Percentiles rank a stretch among this genome's conserved stretches.
phyloP scores from a whole-genome alignment of 2,888 invertebrate species.

The Pterobdella sp. region DNA sequence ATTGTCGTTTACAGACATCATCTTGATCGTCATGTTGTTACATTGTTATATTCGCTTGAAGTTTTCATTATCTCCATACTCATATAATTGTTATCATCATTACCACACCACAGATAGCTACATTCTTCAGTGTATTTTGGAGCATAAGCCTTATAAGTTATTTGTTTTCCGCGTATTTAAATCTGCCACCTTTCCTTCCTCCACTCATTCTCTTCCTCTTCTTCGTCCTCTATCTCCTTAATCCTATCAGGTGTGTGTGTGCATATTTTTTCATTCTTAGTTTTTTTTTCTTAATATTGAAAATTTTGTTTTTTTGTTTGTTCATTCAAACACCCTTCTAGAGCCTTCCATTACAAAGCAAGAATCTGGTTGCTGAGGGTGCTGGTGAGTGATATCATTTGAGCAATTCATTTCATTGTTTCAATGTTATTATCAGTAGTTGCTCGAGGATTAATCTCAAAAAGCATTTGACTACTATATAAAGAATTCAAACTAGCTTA shows the following conservation, averaged over 20 bases:
- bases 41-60: not conserved
- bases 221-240: slow-evolving; percentile 73
- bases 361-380: slow-evolving; percentile 86
- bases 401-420: too few species aligned
- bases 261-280: slow-evolving; percentile 88
- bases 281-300: slow-evolving; percentile 66
- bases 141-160: slow-evolving; percentile 78
- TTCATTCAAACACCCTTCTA: slow-evolving; percentile 62
- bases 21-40: not conserved
- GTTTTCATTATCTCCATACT: not conserved
- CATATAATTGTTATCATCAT: not conserved
- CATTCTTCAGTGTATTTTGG: slow-evolving; percentile 86
- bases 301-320: slow-evolving; percentile 83
- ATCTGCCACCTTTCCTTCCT: slow-evolving; percentile 84
- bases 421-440: too few species aligned
- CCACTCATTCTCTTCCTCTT: slow-evolving; percentile 74
- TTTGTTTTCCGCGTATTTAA: slow-evolving; percentile 69
- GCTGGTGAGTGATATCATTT: slow-evolving; percentile 59
- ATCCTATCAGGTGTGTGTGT: slow-evolving; percentile 76
- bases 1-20: not conserved
- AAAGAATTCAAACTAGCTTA: too few species aligned
- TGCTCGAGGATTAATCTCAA: too few species aligned
- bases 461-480: too few species aligned
- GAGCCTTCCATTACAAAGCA: slow-evolving; percentile 79
- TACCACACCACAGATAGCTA: slow-evolving; percentile 54